A percentile compares a stretch with the other conserved stretches of the same genome.
These are phyloP conservation scores for Euthynnus affinis DNA, from an alignment of 2,797 vertebrate species.

Conservation along the genomic window DNA sequence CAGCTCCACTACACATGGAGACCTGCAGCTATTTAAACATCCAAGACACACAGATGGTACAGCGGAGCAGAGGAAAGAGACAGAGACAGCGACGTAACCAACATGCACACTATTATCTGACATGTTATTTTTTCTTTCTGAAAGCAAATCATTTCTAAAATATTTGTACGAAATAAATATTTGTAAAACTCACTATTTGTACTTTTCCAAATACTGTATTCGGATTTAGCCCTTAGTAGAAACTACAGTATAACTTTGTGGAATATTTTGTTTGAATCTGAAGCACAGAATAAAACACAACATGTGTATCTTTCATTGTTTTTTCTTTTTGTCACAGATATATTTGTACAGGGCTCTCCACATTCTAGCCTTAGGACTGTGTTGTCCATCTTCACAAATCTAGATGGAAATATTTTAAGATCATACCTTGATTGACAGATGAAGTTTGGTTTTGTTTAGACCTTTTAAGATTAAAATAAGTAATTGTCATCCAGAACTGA, in stretches of 20 bases:
- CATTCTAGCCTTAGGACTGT: conserved; percentile 30
- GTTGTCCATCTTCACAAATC: conserved; percentile 42
- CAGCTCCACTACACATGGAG: too few species aligned
- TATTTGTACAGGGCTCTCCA: conserved; percentile 14
- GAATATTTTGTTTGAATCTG: conserved; percentile 26
- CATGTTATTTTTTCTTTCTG: too few species aligned
- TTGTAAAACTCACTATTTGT: too few species aligned
- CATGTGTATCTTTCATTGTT: conserved; percentile 24
- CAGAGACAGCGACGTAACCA: too few species aligned
- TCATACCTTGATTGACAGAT: conserved; percentile 17
- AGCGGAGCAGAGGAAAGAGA: too few species aligned
- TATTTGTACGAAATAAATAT: too few species aligned
- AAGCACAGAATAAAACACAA: conserved; percentile 41
- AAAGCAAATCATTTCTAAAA: too few species aligned
- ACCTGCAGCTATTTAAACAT: too few species aligned
- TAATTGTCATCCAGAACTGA: conserved; percentile 40
- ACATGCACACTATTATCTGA: too few species aligned
- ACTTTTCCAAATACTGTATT: too few species aligned
- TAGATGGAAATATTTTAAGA: conserved; percentile 26
- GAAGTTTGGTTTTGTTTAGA: conserved; percentile 15
- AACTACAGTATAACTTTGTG: conserved; percentile 24
- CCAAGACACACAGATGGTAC: too few species aligned
- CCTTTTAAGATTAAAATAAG: conserved; percentile 39
- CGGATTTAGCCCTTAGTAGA: too few species aligned
- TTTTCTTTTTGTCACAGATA: conserved; percentile 19